Evolutionary conservation across 2,113 vertebrate species (phyloP).

Genomic region (Bujurquina vittata): DNA sequence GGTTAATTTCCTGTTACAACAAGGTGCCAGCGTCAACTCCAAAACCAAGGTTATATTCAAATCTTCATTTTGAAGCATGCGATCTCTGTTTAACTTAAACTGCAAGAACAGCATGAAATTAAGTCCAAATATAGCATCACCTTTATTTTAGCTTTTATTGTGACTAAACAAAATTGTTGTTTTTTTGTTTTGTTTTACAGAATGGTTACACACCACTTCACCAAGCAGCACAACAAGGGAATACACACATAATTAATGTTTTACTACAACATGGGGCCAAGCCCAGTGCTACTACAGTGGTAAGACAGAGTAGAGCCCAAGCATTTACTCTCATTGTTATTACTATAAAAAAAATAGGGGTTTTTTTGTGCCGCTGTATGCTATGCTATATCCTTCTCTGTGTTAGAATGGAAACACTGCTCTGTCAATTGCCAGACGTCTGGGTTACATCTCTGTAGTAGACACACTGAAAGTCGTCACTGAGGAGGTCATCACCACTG

Average conservation of each 20-base stretch:
- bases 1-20: slow-evolving; percentile 96
- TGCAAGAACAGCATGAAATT: background rate
- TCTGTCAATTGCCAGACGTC: slow-evolving; percentile 92
- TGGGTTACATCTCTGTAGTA: slow-evolving; percentile 98
- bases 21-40: slow-evolving; percentile 90
- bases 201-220: slow-evolving; percentile 97
- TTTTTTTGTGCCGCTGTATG: background rate
- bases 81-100: background rate
- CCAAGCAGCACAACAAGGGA: slow-evolving; percentile 97
- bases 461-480: slow-evolving; percentile 98
- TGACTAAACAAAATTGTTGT: background rate
- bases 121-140: background rate
- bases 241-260: slow-evolving; percentile 96
- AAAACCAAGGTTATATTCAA: slow-evolving; percentile 90
- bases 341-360: no score
- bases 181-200: slow-evolving; percentile 65
- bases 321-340: background rate
- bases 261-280: slow-evolving; percentile 93
- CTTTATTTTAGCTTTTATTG: background rate
- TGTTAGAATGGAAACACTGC: slow-evolving; percentile 97
- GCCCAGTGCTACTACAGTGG: slow-evolving; percentile 90
- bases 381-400: slow-evolving; percentile 3
- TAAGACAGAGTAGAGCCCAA: slow-evolving; percentile 71
- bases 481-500: slow-evolving; percentile 94
- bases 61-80: background rate